Evolutionary conservation across 2,797 vertebrate genomes (phyloP).

Genomic region (Halcyon chelicuti): DNA sequence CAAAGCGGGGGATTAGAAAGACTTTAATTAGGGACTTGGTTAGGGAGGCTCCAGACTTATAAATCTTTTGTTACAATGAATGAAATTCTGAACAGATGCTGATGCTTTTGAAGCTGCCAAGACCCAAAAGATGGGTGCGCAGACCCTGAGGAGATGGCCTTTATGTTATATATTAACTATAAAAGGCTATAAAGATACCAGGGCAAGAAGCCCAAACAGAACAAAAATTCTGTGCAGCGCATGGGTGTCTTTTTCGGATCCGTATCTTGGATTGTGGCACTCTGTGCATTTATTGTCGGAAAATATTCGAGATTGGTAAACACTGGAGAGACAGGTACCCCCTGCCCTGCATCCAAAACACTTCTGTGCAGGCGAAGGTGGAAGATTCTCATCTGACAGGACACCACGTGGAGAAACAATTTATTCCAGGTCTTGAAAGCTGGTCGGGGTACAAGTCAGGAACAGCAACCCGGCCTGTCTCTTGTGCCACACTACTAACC

Average conservation of each 20-base stretch:
- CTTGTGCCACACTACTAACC: not conserved
- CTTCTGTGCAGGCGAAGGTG: not conserved
- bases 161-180: not conserved
- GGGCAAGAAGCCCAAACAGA: not conserved
- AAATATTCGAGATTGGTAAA: not conserved
- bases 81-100: constrained; percentile 51
- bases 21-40: constrained; percentile 16
- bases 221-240: not conserved
- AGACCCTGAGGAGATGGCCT: not conserved
- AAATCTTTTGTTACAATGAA: constrained; percentile 22
- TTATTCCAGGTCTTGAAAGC: not conserved
- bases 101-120: constrained; percentile 33
- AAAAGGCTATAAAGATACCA: not conserved
- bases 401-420: fast-evolving
- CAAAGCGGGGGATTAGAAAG: constrained; percentile 26
- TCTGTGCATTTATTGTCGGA: not conserved
- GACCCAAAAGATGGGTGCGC: not conserved
- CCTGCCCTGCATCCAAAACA: not conserved
- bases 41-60: constrained; percentile 6
- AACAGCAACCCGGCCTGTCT: not conserved
- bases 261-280: not conserved
- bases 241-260: not conserved
- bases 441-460: not conserved
- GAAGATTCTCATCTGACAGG: not conserved
- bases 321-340: not conserved